Percentiles rank a stretch among this genome's conserved stretches.
These are phyloP conservation scores for Morelia viridis DNA, from an alignment of 2,797 vertebrate genomes.

Conservation along the genomic window DNA sequence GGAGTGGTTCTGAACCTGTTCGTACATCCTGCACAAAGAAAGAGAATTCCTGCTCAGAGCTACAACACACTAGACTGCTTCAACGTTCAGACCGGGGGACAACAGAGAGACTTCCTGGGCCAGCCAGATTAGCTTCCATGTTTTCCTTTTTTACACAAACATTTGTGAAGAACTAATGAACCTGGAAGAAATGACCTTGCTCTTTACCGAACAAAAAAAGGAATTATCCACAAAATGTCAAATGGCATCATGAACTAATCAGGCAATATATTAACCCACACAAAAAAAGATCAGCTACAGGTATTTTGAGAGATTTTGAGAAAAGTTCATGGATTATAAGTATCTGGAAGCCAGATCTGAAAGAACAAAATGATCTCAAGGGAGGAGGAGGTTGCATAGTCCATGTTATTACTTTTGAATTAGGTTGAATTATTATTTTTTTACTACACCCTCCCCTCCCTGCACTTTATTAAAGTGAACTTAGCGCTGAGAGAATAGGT, in stretches of 20 bases:
- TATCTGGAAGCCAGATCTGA: conserved; percentile 28
- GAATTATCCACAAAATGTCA: conserved; percentile 33
- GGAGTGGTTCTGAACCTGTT: background rate
- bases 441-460: conserved; percentile 16
- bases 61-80: conserved; percentile 21
- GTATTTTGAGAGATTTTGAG: conserved; percentile 55
- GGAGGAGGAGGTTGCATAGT: conserved; percentile 31
- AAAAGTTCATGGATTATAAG: conserved; percentile 46
- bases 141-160: conserved; percentile 27
- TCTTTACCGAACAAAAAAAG: conserved; percentile 43
- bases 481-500: background rate
- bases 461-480: background rate
- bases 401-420: conserved; percentile 43
- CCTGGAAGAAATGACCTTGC: conserved; percentile 41
- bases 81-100: conserved; percentile 33
- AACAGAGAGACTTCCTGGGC: conserved; percentile 28
- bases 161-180: conserved; percentile 37
- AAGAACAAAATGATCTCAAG: conserved; percentile 48
- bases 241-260: conserved; percentile 39
- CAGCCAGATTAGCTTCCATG: conserved; percentile 38
- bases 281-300: conserved; percentile 44
- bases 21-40: conserved; percentile 26
- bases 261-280: conserved; percentile 20
- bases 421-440: background rate
- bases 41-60: conserved; percentile 12